phyloP scores from a whole-genome alignment of 2,113 vertebrate species.

The Neolamprologus devosi region DNA sequence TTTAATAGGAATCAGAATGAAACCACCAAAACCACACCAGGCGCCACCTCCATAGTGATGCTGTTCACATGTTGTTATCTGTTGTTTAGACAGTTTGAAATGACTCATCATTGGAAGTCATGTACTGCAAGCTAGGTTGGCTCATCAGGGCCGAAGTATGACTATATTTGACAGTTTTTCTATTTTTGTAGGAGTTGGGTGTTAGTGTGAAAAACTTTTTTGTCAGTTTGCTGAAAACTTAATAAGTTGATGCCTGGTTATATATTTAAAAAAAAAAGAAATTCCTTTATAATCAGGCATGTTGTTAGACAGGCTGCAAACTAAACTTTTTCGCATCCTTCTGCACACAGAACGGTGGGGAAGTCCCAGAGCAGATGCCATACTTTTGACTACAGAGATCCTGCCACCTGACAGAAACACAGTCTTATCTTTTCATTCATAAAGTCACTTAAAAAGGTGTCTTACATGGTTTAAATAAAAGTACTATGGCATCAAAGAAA shows the following conservation, averaged over 20 bases:
- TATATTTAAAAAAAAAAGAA: not conserved
- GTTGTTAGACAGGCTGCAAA: not conserved
- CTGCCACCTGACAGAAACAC: not conserved
- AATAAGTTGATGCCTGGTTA: not conserved
- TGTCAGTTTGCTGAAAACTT: not conserved
- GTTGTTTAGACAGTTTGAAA: not conserved
- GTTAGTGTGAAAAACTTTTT: not conserved
- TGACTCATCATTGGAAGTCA: not conserved
- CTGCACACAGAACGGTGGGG: not conserved
- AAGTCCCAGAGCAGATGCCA: not conserved
- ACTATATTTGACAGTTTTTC: not conserved
- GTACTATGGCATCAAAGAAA: not conserved
- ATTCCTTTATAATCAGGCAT: not conserved
- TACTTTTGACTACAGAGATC: not conserved
- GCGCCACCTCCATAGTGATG: not conserved
- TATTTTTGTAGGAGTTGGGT: not conserved
- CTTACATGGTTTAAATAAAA: not conserved
- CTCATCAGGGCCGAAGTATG: not conserved
- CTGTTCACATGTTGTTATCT: not conserved
- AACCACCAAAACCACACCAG: not conserved
- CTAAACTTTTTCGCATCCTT: not conserved
- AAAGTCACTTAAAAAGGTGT: not conserved
- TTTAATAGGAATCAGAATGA: not conserved
- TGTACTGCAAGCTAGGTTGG: not conserved
- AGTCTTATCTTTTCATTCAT: not conserved